These are phyloP conservation scores for Apolygus lucorum DNA, from an alignment of 1,140 invertebrate genomes.

Conservation along the genomic window DNA sequence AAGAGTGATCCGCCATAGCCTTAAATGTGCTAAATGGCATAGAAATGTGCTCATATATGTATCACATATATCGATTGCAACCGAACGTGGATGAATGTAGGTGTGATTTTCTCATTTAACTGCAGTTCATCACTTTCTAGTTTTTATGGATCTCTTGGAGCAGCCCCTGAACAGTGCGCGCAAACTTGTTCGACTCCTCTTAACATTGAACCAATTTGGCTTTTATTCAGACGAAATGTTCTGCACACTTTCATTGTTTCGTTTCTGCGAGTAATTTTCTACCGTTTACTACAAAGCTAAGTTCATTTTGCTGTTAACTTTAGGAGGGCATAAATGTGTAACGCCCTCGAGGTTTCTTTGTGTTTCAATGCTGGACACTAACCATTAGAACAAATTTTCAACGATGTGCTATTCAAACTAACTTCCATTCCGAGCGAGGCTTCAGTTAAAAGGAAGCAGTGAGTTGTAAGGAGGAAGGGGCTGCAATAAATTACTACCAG, in stretches of 20 bases:
- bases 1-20: no score
- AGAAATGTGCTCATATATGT: no score
- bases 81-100: no score
- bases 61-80: no score
- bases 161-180: no score
- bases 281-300: background rate
- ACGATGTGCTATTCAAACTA: constrained; percentile 9
- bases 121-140: no score
- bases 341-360: background rate
- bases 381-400: constrained; percentile 3
- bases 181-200: no score
- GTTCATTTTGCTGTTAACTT: background rate
- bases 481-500: background rate
- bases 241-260: background rate
- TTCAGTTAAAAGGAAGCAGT: background rate
- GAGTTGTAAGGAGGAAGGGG: constrained; percentile 1
- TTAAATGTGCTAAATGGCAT: no score
- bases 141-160: no score
- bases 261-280: background rate
- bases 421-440: background rate
- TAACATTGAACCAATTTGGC: no score
- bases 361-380: background rate
- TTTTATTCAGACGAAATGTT: background rate
- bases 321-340: background rate
- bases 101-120: no score